Conservation (phyloP, 2,888 invertebrate species). For the Cataglyphis rosenhaueri region DNA sequence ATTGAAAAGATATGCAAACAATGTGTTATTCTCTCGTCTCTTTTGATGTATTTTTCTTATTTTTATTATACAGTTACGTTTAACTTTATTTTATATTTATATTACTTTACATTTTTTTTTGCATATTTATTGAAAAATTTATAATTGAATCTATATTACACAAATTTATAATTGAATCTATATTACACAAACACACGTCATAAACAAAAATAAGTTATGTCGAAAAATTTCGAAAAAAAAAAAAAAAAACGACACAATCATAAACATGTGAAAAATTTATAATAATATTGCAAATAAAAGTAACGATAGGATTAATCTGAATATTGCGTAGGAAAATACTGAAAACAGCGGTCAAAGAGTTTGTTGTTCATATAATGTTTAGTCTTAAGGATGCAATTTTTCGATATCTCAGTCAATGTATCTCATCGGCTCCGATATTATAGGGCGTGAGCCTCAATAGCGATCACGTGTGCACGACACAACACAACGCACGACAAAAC, state of each 20-base stretch:
- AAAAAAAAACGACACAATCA: neutral
- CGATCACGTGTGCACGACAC: neutral
- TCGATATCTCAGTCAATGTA: neutral
- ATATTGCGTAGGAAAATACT: neutral
- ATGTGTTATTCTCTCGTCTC: neutral
- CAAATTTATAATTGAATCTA: too few species aligned
- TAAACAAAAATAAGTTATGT: conserved; percentile 3
- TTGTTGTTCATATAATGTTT: neutral
- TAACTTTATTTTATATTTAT: neutral
- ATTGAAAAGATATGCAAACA: neutral
- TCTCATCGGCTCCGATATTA: neutral
- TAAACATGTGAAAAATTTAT: neutral
- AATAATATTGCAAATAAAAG: neutral
- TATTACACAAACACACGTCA: neutral
- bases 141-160: too few species aligned
- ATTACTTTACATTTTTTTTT: neutral
- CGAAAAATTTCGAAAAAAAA: neutral
- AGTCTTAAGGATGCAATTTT: neutral
- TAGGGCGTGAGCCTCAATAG: neutral
- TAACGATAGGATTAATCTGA: neutral
- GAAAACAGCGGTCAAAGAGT: neutral
- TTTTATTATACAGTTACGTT: neutral
- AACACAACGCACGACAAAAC: conserved; percentile 20
- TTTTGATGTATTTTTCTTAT: neutral
- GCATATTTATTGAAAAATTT: neutral